Evolutionary conservation across 1,140 invertebrate species (phyloP).

Genomic region (Nixonia krombeini): DNA sequence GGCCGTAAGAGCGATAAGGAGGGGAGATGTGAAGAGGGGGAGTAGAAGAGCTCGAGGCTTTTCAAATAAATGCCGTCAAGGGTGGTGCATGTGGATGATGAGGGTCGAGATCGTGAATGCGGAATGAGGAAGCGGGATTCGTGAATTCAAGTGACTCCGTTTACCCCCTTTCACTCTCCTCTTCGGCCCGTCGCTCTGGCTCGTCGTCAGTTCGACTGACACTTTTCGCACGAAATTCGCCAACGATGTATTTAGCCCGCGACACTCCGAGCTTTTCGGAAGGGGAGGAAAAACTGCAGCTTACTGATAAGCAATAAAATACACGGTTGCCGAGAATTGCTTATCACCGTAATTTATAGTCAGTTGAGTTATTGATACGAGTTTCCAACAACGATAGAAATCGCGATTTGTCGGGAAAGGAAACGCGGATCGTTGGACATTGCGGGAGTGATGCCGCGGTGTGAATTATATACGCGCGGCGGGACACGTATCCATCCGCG

Average conservation of each 20-base stretch:
- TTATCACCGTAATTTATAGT: too few species aligned
- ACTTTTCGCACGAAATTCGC: background rate
- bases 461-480: constrained; percentile 69
- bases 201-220: background rate
- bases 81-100: background rate
- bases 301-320: too few species aligned
- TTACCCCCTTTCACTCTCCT: background rate
- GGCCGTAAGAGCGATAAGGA: too few species aligned
- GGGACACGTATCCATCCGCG: too few species aligned
- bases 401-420: too few species aligned
- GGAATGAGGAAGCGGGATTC: background rate
- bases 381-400: too few species aligned
- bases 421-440: too few species aligned
- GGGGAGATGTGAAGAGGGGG: background rate
- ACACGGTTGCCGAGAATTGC: background rate
- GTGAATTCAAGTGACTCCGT: background rate
- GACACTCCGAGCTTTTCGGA: too few species aligned
- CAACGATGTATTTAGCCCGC: too few species aligned
- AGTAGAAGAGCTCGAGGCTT: constrained; percentile 27
- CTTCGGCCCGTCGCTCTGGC: background rate
- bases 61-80: constrained; percentile 25
- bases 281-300: too few species aligned
- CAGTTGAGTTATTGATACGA: too few species aligned
- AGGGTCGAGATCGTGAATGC: constrained; percentile 1
- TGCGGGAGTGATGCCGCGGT: constrained; percentile 55